A percentile compares a stretch with the other conserved stretches of the same genome.
phyloP scores from a whole-genome alignment of 2,888 invertebrate genomes.

The Artemia sinica region DNA sequence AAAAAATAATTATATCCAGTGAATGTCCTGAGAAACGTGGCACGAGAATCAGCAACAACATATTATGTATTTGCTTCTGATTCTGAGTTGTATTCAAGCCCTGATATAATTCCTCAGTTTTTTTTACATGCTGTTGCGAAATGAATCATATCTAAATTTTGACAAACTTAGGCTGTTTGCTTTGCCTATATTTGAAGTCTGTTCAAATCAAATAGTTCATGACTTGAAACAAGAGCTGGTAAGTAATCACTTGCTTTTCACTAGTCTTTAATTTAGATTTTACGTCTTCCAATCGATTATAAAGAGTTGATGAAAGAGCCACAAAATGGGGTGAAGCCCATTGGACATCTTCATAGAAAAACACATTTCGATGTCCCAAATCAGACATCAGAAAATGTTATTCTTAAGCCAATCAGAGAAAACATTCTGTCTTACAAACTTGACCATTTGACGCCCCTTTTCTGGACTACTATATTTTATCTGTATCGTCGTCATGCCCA shows the following conservation, averaged over 20 bases:
- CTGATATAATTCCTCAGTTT: conserved; percentile 59
- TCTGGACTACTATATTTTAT: no score
- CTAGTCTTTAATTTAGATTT: no score
- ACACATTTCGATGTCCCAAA: no score
- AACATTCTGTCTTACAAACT: no score
- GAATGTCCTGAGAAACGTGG: conserved; percentile 75
- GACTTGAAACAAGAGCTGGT: conserved; percentile 19
- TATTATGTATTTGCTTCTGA: conserved; percentile 69
- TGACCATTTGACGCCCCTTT: no score
- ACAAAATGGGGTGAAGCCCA: no score
- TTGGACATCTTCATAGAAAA: no score
- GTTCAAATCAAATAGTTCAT: conserved; percentile 25
- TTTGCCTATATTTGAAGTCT: conserved; percentile 69
- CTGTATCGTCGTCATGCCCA: no score
- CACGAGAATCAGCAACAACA: conserved; percentile 60
- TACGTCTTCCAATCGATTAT: no score
- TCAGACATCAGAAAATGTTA: no score
- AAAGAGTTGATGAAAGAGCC: no score
- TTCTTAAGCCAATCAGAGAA: no score
- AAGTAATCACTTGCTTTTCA: background rate
- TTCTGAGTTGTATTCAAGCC: conserved; percentile 76
- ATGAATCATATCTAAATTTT: conserved; percentile 29
- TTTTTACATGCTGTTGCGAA: conserved; percentile 62
- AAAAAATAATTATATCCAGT: conserved; percentile 71
- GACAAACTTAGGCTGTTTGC: conserved; percentile 59